Evolutionary conservation across 2,113 vertebrate genomes (phyloP).

Genomic region (Pelmatolapia mariae): DNA sequence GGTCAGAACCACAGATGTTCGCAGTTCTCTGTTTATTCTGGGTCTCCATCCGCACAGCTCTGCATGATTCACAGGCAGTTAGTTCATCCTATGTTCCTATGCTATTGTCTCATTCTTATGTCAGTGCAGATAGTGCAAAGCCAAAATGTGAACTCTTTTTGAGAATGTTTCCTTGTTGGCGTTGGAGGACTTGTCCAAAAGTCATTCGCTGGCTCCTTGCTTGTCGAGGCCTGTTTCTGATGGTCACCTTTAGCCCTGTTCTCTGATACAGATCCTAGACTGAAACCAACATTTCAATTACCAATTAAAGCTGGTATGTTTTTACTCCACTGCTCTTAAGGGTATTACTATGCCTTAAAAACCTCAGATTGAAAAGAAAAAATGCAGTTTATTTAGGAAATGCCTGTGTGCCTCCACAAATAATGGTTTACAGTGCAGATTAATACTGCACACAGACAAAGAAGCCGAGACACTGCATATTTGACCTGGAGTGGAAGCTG

Average conservation of each 20-base stretch:
- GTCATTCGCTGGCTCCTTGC: background rate
- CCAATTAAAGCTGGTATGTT: background rate
- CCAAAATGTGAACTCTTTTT: background rate
- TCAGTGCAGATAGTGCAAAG: background rate
- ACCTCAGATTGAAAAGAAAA: background rate
- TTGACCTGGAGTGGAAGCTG: background rate
- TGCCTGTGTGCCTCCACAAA: background rate
- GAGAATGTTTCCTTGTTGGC: background rate
- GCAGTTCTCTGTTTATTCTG: background rate
- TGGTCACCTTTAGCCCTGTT: background rate
- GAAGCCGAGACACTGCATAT: background rate
- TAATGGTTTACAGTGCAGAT: background rate
- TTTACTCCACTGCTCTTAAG: background rate
- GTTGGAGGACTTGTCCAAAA: background rate
- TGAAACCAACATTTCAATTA: background rate
- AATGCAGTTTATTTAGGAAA: background rate
- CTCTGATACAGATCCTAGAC: background rate
- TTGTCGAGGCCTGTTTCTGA: background rate
- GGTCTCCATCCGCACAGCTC: background rate
- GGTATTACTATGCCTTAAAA: background rate
- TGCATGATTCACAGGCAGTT: background rate
- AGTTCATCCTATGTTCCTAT: background rate
- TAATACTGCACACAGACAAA: background rate
- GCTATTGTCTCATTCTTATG: background rate
- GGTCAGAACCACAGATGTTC: background rate